phyloP scores from a whole-genome alignment of 2,797 vertebrate genomes.

The Anguilla marmorata region DNA sequence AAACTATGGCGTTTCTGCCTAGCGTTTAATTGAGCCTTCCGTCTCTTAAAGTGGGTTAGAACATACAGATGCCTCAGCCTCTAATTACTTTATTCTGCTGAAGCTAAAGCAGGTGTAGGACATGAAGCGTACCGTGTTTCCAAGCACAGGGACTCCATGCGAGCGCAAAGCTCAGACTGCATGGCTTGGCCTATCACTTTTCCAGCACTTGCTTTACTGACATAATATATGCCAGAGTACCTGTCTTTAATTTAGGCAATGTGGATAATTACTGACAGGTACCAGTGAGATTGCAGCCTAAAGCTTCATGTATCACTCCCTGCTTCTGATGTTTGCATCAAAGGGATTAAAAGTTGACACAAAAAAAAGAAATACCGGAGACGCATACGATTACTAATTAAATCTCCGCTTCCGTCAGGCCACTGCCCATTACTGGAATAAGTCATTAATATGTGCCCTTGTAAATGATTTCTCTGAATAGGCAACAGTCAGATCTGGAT shows the following conservation, averaged over 20 bases:
- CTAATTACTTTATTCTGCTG: slow-evolving; percentile 50
- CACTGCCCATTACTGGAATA: slow-evolving; percentile 25
- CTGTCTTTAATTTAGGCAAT: slow-evolving; percentile 73
- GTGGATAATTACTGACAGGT: slow-evolving; percentile 68
- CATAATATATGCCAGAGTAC: slow-evolving; percentile 61
- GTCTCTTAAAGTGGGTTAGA: slow-evolving; percentile 44
- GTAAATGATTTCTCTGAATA: neutral
- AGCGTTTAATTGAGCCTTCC: slow-evolving; percentile 39
- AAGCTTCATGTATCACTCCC: slow-evolving; percentile 39
- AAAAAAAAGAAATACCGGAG: slow-evolving; percentile 46
- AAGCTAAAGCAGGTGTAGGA: slow-evolving; percentile 49
- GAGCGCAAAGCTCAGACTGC: slow-evolving; percentile 25
- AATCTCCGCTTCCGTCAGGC: slow-evolving; percentile 28
- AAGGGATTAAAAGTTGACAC: slow-evolving; percentile 57
- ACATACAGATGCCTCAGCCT: slow-evolving; percentile 38
- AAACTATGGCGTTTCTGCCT: slow-evolving; percentile 43
- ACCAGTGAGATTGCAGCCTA: slow-evolving; percentile 55
- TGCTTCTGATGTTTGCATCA: slow-evolving; percentile 69
- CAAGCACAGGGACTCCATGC: slow-evolving; percentile 58
- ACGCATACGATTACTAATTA: slow-evolving; percentile 37
- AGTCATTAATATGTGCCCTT: slow-evolving; percentile 25
- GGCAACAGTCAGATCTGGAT: neutral
- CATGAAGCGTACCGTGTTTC: slow-evolving; percentile 48
- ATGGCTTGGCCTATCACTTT: slow-evolving; percentile 52
- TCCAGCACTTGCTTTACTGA: slow-evolving; percentile 59